phyloP scores from a whole-genome alignment of 2,113 vertebrate species.

The Puffinus mauretanicus region DNA sequence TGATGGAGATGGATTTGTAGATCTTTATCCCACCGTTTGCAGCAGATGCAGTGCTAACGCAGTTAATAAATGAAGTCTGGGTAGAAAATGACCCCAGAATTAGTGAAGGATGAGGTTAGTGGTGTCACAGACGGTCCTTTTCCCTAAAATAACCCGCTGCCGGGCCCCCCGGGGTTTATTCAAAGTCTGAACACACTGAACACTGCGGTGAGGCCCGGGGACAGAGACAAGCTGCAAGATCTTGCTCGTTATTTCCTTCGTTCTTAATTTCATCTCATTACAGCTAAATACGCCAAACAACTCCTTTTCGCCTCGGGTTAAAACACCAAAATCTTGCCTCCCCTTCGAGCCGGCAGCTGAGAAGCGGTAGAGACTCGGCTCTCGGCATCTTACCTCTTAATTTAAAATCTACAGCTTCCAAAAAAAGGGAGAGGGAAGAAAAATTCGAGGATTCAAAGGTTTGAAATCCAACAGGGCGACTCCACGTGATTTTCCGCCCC shows the following conservation, averaged over 20 bases:
- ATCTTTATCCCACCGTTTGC: accelerated
- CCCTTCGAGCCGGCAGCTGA: neutral
- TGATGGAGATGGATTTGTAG: too few relatives aligned
- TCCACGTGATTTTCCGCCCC: accelerated
- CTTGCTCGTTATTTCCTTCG: neutral
- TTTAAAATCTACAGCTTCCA: neutral
- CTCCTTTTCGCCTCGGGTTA: neutral
- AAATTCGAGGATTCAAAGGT: neutral
- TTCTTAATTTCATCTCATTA: neutral
- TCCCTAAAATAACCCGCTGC: neutral
- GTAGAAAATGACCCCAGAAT: neutral
- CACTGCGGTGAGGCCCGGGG: neutral
- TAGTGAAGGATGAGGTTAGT: too few relatives aligned
- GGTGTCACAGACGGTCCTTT: neutral
- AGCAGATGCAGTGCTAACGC: neutral
- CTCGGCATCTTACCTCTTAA: neutral
- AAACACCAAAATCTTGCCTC: neutral
- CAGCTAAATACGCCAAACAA: neutral
- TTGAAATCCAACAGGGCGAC: neutral
- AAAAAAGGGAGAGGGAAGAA: neutral
- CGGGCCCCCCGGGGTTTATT: neutral
- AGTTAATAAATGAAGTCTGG: neutral
- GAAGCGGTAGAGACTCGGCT: neutral
- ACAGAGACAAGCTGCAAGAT: neutral
- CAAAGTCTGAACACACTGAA: neutral